Evolutionary conservation across 1,140 invertebrate species (phyloP), one percentile per base, ranked within the genome.

Genomic region (Chrysoperla carnea): DNA sequence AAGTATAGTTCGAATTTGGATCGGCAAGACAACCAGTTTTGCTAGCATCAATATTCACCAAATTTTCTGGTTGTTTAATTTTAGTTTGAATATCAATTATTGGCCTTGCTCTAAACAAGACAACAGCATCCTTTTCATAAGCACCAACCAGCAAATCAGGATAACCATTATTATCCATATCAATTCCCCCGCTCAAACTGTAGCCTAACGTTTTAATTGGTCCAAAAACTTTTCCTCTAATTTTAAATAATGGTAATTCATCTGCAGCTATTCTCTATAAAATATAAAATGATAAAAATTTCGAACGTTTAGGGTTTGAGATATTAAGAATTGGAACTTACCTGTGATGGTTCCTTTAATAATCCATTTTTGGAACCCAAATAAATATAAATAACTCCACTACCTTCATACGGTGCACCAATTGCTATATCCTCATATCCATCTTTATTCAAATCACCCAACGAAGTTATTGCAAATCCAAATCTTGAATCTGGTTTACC

Each of bases 391-490:
- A 95, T 78, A 4, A 78, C 72, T 4, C 83, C 84, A 48, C 76
- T 68, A 2, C 72, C 77, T 61, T 92, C 88, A 57, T 92, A 94
- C 0, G 90, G 91, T 15, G 90, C 89, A 12, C 91, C 91, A 41
- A 95, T 75, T 0, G 87, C 89, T 37, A 95, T 64, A 59, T 95
- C 91, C 51, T 84, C 81, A 55, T 75, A 89, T 0, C 80, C 78
- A 60, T 95, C 91, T 61, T 84, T 84, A 57, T 96, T 94, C 7
- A 96, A 67, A 60, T 96, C 91, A 29, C 88, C 87, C 15, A 89
- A 61, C 55, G 81, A 82, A 2, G 88, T 73, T 44, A 96, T 66
- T 0, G 91, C 72, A 48, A 91, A 78, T 6, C 89, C 89, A 61
- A 91, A 94, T 46, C 84, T 75, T 36, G 82, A 85, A 61, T 86